Conservation (phyloP, 1,140 invertebrate species). For the Aphidius ervi region DNA sequence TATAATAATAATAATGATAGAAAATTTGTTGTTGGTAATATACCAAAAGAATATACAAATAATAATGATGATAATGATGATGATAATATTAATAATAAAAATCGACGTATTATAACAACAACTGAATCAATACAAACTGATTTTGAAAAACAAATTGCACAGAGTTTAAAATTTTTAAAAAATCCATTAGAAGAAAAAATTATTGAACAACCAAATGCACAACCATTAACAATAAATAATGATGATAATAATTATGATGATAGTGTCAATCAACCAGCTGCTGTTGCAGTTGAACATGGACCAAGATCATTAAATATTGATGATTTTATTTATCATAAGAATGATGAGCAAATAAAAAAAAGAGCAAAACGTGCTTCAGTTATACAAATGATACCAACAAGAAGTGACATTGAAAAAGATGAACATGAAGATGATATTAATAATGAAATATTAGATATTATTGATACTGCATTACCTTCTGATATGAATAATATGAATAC, state of each 20-base stretch:
- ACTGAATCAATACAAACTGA: constrained; percentile 19
- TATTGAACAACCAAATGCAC: constrained; percentile 25
- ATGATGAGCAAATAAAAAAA: not conserved
- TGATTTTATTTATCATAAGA: constrained; percentile 24
- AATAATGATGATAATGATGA: constrained; percentile 16
- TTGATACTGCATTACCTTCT: constrained; percentile 42
- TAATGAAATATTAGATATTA: constrained; percentile 49
- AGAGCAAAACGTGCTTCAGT: constrained; percentile 33
- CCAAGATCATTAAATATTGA: constrained; percentile 45
- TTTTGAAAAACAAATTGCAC: constrained; percentile 27
- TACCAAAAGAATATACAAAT: constrained; percentile 43
- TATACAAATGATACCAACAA: constrained; percentile 45
- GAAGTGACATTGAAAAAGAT: constrained; percentile 30
- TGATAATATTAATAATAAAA: constrained; percentile 19
- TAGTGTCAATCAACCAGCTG: constrained; percentile 39
- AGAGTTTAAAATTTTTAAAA: constrained; percentile 32
- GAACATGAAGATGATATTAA: constrained; percentile 40
- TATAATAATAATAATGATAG: constrained; percentile 32
- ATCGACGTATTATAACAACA: constrained; percentile 8
- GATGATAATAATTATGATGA: constrained; percentile 38
- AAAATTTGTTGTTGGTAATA: constrained; percentile 47
- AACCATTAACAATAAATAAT: constrained; percentile 21
- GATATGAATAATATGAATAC: constrained; percentile 16
- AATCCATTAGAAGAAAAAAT: constrained; percentile 19
- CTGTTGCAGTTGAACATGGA: constrained; percentile 52